A percentile compares a stretch with the other conserved stretches of the same genome.
Conservation (phyloP, 2,797 vertebrate species). For the Xiphophorus birchmanni region DNA sequence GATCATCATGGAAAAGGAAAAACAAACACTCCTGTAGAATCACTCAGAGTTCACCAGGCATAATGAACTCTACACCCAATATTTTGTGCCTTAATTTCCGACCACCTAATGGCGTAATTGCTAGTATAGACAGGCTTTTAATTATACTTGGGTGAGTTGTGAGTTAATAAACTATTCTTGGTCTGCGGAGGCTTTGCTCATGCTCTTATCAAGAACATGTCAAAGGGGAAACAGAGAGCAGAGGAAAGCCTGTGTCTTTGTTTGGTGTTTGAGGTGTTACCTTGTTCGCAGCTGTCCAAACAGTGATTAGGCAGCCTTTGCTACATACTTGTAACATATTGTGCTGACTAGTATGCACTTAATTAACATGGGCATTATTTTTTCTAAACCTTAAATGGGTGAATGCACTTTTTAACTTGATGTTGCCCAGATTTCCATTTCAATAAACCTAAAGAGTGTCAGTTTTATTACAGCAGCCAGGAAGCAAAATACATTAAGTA, state of each 20-base stretch:
- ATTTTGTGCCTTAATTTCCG: neutral
- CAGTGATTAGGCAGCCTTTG: slow-evolving; percentile 26
- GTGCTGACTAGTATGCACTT: slow-evolving; percentile 3
- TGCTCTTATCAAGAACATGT: slow-evolving; percentile 65
- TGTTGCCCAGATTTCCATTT: neutral
- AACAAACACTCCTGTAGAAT: neutral
- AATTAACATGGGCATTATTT: slow-evolving; percentile 4
- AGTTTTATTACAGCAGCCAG: neutral
- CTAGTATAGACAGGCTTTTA: slow-evolving; percentile 6
- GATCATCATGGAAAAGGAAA: neutral
- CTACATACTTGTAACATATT: neutral
- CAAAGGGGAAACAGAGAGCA: slow-evolving; percentile 19
- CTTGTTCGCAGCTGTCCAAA: slow-evolving; percentile 58
- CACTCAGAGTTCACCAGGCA: neutral
- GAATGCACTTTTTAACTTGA: neutral
- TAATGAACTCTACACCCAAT: slow-evolving; percentile 18
- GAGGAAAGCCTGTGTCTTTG: slow-evolving; percentile 53
- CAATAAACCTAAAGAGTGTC: neutral
- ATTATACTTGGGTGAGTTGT: slow-evolving; percentile 32
- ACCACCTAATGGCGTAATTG: slow-evolving; percentile 18
- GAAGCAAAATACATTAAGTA: neutral
- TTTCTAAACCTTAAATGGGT: neutral
- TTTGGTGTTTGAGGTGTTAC: slow-evolving; percentile 26
- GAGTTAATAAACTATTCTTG: slow-evolving; percentile 38
- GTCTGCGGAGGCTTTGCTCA: slow-evolving; percentile 37